A percentile compares a stretch with the other conserved stretches of the same genome.
phyloP scores from a whole-genome alignment of 2,113 vertebrate species.

The Xiphophorus hellerii region DNA sequence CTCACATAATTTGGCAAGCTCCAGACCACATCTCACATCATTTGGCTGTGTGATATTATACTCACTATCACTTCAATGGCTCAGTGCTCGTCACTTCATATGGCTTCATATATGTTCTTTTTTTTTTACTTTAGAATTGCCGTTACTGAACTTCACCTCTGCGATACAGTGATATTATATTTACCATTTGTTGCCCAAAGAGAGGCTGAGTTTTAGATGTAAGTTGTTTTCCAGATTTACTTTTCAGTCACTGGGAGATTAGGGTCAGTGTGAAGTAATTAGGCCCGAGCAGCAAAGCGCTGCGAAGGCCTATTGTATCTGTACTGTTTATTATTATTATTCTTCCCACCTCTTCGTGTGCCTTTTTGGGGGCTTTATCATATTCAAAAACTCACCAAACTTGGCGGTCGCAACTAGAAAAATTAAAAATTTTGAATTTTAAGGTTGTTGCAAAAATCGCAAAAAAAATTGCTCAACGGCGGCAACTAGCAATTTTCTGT shows the following conservation, averaged over 20 bases:
- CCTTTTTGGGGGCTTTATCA: no score
- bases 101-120: constrained; percentile 11
- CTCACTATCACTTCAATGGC: constrained; percentile 29
- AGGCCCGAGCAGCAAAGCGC: no score
- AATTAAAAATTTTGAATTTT: no score
- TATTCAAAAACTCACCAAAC: no score
- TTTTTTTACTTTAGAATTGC: constrained; percentile 34
- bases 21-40: constrained; percentile 61
- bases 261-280: neutral
- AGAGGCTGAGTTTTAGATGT: neutral
- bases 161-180: neutral
- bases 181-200: neutral
- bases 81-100: constrained; percentile 24
- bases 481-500: no score
- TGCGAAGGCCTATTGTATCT: no score
- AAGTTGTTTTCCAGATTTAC: neutral
- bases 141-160: neutral
- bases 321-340: no score
- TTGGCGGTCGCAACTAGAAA: no score
- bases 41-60: constrained; percentile 57
- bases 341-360: no score
- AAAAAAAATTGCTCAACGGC: no score
- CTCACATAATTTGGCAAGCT: constrained; percentile 68
- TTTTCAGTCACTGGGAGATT: neutral
- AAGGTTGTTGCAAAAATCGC: no score